phyloP scores from a whole-genome alignment of 2,888 invertebrate species.

The Tinea trinotella region DNA sequence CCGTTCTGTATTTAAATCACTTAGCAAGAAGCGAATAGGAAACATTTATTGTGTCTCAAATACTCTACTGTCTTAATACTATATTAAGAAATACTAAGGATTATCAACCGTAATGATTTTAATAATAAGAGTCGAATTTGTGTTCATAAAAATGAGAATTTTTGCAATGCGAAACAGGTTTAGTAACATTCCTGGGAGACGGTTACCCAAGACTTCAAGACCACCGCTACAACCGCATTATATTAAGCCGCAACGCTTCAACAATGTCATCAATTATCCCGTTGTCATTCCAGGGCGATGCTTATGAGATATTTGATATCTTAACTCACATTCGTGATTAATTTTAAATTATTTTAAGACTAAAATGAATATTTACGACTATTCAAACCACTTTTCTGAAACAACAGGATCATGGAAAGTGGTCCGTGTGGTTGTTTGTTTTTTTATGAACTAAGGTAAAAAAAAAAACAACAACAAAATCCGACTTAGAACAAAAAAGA shows the following conservation, averaged over 20 bases:
- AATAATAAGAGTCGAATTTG: no score
- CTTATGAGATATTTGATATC: not conserved
- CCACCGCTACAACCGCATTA: constrained; percentile 9
- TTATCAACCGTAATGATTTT: not conserved
- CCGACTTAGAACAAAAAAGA: no score
- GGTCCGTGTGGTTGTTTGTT: no score
- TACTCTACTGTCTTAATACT: not conserved
- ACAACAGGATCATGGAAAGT: no score
- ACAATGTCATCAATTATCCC: not conserved
- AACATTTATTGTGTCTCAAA: no score
- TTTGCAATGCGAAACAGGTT: constrained; percentile 12
- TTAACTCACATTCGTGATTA: not conserved
- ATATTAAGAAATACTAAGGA: not conserved
- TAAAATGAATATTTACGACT: no score
- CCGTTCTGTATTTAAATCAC: constrained; percentile 6
- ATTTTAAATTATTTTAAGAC: no score
- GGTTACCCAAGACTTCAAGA: constrained; percentile 11
- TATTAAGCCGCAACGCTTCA: not conserved
- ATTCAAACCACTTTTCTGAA: no score
- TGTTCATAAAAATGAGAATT: not conserved
- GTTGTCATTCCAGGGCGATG: not conserved
- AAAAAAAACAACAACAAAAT: no score
- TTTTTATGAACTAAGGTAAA: no score
- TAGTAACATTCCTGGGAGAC: constrained; percentile 15
- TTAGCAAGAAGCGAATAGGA: not conserved